Conservation (phyloP, 2,888 invertebrate species). For the Pachydiplax longipennis region DNA sequence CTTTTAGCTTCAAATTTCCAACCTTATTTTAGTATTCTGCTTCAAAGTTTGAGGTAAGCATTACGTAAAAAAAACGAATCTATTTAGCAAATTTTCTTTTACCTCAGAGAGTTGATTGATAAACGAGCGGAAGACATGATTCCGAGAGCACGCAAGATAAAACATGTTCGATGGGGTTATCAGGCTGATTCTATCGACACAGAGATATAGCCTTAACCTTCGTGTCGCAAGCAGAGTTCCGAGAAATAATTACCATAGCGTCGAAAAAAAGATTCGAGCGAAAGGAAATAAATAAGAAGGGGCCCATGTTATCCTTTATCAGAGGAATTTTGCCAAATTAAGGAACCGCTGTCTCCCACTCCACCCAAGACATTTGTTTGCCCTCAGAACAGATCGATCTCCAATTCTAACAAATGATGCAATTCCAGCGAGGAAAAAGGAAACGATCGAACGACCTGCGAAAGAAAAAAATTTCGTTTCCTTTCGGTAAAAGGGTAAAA, state of each 20-base stretch:
- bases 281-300: background rate
- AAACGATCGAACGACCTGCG: background rate
- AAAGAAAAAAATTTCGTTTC: background rate
- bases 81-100: too few species aligned
- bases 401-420: slow-evolving; percentile 38
- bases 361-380: slow-evolving; percentile 15
- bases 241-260: background rate
- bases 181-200: too few species aligned
- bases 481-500: background rate
- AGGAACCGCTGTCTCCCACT: slow-evolving; percentile 4
- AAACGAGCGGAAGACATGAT: too few species aligned
- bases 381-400: slow-evolving; percentile 28
- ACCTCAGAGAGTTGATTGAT: too few species aligned
- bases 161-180: too few species aligned
- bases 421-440: slow-evolving; percentile 12
- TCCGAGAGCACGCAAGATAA: too few species aligned
- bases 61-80: too few species aligned
- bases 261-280: background rate
- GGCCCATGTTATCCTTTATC: slow-evolving; percentile 19
- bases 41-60: too few species aligned
- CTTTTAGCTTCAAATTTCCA: too few species aligned
- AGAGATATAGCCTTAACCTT: background rate
- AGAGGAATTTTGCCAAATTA: slow-evolving; percentile 42
- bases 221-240: background rate
- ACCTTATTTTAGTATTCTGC: too few species aligned